phyloP scores from a whole-genome alignment of 2,797 vertebrate genomes.

The Premnoplex brunnescens region DNA sequence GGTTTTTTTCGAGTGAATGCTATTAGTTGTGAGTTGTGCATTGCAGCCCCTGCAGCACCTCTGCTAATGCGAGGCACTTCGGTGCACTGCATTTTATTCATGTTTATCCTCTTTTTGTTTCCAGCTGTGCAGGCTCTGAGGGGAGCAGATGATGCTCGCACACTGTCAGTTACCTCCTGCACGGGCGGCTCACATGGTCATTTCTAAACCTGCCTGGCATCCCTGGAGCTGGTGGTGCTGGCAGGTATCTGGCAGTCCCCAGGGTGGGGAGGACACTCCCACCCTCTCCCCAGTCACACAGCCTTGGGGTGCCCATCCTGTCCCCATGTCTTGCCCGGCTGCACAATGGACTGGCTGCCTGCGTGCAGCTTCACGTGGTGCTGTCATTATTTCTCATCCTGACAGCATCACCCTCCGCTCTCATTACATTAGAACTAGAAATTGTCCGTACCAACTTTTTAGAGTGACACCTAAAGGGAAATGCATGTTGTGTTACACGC shows the following conservation, averaged over 20 bases:
- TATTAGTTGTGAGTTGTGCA: background rate
- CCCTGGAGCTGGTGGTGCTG: background rate
- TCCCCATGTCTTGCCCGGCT: fast-evolving
- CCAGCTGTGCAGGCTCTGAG: background rate
- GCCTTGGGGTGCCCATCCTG: background rate
- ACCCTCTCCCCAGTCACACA: fast-evolving
- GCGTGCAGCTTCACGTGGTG: fast-evolving
- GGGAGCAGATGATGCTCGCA: fast-evolving
- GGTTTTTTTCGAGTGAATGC: background rate
- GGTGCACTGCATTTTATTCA: background rate
- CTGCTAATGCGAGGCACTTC: background rate
- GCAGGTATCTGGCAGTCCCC: fast-evolving
- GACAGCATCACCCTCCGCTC: background rate
- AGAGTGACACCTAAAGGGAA: constrained; percentile 16
- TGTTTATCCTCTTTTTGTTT: background rate
- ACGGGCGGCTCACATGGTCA: fast-evolving
- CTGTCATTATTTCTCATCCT: background rate
- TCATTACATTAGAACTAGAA: background rate
- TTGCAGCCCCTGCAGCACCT: background rate
- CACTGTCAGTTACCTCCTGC: fast-evolving
- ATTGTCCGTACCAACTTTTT: background rate
- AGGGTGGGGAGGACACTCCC: background rate
- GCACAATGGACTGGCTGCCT: background rate
- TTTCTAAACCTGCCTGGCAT: background rate
- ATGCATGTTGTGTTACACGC: background rate